Base-by-base conservation (phyloP, 2,888 invertebrate genomes). In the Cataglyphis albicans region DNA sequence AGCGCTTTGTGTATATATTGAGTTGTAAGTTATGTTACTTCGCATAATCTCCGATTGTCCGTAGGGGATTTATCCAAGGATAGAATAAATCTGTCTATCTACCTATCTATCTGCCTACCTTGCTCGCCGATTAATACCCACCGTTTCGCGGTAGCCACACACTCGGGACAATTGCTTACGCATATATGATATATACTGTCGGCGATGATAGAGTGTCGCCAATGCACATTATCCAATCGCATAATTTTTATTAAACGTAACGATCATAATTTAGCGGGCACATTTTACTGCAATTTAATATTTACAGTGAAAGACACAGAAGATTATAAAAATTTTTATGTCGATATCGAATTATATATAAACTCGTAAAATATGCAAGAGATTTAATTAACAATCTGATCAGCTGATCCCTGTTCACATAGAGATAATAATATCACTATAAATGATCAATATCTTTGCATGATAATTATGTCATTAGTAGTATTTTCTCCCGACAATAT, bases 1-100 rank as follows among this genome's bases (percentile, higher is more conserved):
- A 55, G 48, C 67, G 55, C 25, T 5, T 25, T 5, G 38, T n/a
- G 38, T n/a, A 52, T 67, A 35, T 67, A 76, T 67, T 67, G 76
- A 76, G 76, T 67, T 67, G 78, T 78, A 78, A 78, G 70, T 78
- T 78, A 68, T 32, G 76, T 32, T 32, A 29, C 48, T 48, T 67
- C 57, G 70, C 41, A 12, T 59, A 78, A 78, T 78, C 78, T 78
- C 78, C 21, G 78, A 78, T 78, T 78, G 78, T 59, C 78, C 78
- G 78, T 78, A 70, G 78, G 70, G 78, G 41, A 78, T 78, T 78
- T 70, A 78, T 78, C 57, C 78, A 32, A 32, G 70, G 44, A 78
- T 78, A 78, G 78, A 78, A 78, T 78, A 78, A 78, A 70, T 78
- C 44, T 78, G 57, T 78, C 75, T 55, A 35, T 63, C 61, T 25